A percentile compares a stretch with the other conserved stretches of the same genome.
Conservation (phyloP, 2,888 invertebrate genomes). For the Epirrhoe alternata region DNA sequence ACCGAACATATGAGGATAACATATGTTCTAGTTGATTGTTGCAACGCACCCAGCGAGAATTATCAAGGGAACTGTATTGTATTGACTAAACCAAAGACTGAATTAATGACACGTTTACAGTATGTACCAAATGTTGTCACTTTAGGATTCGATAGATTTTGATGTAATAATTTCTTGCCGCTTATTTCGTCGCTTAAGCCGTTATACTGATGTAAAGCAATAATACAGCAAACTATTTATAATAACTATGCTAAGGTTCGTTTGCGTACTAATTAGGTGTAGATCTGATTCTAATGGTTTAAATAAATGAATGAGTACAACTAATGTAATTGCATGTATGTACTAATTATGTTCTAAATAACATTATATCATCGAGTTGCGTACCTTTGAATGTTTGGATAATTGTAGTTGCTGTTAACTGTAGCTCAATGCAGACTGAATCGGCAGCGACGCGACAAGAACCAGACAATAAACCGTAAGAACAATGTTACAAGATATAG, state of each 20-base stretch:
- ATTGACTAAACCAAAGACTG: slow-evolving; percentile 80
- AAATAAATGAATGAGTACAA: slow-evolving; percentile 18
- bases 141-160: slow-evolving; percentile 7
- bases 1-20: too few relatives aligned
- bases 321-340: background rate
- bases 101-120: slow-evolving; percentile 50
- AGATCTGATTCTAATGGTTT: slow-evolving; percentile 25
- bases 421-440: too few relatives aligned
- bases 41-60: background rate
- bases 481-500: too few relatives aligned
- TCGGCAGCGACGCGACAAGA: too few relatives aligned
- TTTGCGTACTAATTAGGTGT: slow-evolving; percentile 20
- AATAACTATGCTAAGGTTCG: slow-evolving; percentile 33
- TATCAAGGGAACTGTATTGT: slow-evolving; percentile 59
- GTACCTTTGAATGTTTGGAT: background rate
- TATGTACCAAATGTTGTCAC: slow-evolving; percentile 16
- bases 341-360: background rate
- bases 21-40: too few relatives aligned
- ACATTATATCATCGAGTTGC: background rate
- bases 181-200: background rate
- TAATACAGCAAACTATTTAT: slow-evolving; percentile 24
- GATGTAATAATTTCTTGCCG: slow-evolving; percentile 11
- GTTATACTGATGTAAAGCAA: slow-evolving; percentile 28
- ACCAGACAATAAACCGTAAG: too few relatives aligned
- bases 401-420: background rate